These are phyloP conservation scores for Lytechinus pictus DNA, from an alignment of 35 echinoderm and acorn worm species.

Conservation along the genomic window DNA sequence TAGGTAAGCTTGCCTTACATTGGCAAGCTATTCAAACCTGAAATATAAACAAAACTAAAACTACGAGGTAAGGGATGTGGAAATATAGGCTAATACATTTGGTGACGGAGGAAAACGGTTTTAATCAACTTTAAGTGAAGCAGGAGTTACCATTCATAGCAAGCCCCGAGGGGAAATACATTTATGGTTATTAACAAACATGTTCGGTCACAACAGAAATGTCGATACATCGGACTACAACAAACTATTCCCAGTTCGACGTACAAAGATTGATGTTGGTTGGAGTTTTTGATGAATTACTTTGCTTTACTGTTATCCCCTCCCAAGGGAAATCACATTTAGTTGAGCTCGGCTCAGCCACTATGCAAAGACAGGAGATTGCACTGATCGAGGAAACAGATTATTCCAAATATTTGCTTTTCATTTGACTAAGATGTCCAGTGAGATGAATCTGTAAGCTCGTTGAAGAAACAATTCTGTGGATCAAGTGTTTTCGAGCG, in stretches of 20 bases:
- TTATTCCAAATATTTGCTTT: constrained; percentile 13
- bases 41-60: no score
- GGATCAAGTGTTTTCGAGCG: not conserved
- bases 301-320: not conserved
- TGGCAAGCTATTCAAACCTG: no score
- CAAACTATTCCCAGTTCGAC: not conserved
- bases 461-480: not conserved
- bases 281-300: constrained; percentile 4
- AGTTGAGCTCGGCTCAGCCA: not conserved
- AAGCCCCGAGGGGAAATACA: not conserved
- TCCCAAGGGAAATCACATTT: not conserved
- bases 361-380: not conserved
- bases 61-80: not conserved
- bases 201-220: constrained; percentile 3
- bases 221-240: not conserved
- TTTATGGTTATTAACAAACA: constrained; percentile 20
- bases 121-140: not conserved
- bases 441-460: not conserved
- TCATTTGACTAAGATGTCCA: not conserved
- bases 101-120: not conserved
- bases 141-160: not conserved
- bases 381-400: not conserved
- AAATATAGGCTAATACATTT: not conserved
- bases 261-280: not conserved
- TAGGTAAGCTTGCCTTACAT: no score